A percentile compares a stretch with the other conserved stretches of the same genome.
Conservation (phyloP, 1,140 invertebrate species). For the Chlorops oryzae region DNA sequence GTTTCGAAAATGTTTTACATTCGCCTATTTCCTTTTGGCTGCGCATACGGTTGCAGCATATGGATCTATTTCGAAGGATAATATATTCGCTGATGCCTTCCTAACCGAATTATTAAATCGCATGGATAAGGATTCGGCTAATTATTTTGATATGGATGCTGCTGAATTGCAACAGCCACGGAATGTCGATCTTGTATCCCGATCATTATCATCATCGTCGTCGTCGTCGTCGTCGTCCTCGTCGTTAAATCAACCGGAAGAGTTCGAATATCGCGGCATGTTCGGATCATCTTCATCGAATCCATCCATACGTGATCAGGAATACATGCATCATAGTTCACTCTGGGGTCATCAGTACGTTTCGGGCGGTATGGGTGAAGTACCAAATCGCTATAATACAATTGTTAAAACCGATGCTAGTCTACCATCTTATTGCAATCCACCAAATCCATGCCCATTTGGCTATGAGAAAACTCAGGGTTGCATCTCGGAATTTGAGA, state of each 20-base stretch:
- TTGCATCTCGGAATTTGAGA: conserved; percentile 88
- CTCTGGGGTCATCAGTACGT: conserved; percentile 80
- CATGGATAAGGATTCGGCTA: conserved; percentile 58
- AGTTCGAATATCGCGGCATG: conserved; percentile 51
- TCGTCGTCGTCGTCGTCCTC: too few species aligned
- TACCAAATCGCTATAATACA: conserved; percentile 56
- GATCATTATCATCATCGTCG: too few species aligned
- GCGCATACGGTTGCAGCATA: conserved; percentile 4
- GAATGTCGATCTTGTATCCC: conserved; percentile 49
- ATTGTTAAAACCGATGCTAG: conserved; percentile 85
- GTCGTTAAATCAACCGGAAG: conserved; percentile 51
- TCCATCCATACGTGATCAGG: conserved; percentile 78
- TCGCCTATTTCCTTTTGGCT: too few species aligned
- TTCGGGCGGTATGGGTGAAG: conserved; percentile 69
- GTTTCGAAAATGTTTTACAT: too few species aligned
- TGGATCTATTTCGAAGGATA: conserved; percentile 29
- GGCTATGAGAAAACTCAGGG: conserved; percentile 79
- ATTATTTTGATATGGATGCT: conserved; percentile 56
- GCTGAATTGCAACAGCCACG: conserved; percentile 50
- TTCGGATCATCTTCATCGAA: conserved; percentile 52
- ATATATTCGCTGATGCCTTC: conserved; percentile 55
- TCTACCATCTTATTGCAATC: conserved; percentile 96
- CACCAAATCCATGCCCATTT: conserved; percentile 95
- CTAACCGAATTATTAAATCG: conserved; percentile 63
- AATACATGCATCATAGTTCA: conserved; percentile 82